A percentile compares a stretch with the other conserved stretches of the same genome.
Evolutionary conservation across 2,797 vertebrate genomes (phyloP).

Genomic region (Coregonus ussuriensis): DNA sequence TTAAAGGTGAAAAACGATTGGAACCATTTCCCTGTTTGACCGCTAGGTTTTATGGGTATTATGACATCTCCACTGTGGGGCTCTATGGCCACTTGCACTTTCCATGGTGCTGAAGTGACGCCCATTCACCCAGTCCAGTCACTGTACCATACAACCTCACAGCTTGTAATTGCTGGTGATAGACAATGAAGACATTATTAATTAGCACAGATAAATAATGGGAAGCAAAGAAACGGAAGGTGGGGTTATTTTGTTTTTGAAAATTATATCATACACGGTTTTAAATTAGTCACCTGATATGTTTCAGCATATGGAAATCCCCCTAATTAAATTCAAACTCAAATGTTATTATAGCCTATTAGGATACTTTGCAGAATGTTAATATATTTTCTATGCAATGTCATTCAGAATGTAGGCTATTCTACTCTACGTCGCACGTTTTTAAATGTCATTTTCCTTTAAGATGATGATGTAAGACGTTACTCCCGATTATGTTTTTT

Average conservation of each 20-base stretch:
- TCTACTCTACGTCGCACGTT: constrained; percentile 31
- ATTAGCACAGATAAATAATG: no score
- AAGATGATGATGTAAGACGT: constrained; percentile 94
- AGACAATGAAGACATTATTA: background rate
- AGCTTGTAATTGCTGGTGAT: background rate
- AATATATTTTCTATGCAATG: background rate
- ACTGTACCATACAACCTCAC: background rate
- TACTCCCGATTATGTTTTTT: constrained; percentile 81
- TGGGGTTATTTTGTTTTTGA: no score
- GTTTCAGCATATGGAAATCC: background rate
- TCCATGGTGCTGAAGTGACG: constrained; percentile 37
- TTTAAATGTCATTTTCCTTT: constrained; percentile 87
- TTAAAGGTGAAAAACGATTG: no score
- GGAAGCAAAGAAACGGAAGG: no score
- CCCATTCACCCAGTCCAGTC: background rate
- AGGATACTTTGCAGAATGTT: background rate
- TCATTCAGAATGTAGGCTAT: background rate
- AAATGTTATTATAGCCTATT: background rate
- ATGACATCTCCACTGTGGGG: no score
- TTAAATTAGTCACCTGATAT: background rate
- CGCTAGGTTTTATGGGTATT: no score
- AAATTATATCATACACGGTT: background rate
- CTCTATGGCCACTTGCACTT: constrained; percentile 4
- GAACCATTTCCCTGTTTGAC: no score
- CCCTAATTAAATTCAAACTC: background rate